Percentiles rank a stretch among this genome's conserved stretches.
These are phyloP conservation scores for Apodemia mormo DNA, from an alignment of 2,888 invertebrate species.

Conservation along the genomic window DNA sequence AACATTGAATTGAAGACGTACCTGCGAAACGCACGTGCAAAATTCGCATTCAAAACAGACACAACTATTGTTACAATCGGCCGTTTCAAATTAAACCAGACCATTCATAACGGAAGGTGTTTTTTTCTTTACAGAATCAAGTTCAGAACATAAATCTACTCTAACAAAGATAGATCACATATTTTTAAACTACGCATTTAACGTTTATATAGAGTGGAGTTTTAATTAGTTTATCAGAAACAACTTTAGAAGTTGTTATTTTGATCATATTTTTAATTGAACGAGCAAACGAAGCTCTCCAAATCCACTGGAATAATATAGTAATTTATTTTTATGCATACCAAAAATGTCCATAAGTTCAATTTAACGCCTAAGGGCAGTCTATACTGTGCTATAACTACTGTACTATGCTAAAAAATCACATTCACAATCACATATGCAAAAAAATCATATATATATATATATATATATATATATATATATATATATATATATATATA, in stretches of 20 bases:
- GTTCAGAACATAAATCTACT: constrained; percentile 50
- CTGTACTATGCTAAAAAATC: too few species aligned
- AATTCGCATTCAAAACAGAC: constrained; percentile 62
- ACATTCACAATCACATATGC: too few species aligned
- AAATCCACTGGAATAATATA: too few species aligned
- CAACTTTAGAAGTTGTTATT: neutral
- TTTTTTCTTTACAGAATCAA: constrained; percentile 44
- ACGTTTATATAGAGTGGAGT: neutral
- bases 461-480: too few species aligned
- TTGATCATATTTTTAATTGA: neutral
- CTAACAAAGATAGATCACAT: constrained; percentile 45
- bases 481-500: too few species aligned
- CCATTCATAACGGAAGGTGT: constrained; percentile 44
- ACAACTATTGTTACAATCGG: constrained; percentile 46
- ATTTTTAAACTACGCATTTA: neutral
- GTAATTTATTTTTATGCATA: too few species aligned
- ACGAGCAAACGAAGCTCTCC: neutral
- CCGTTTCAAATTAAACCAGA: constrained; percentile 51
- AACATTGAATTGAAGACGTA: constrained; percentile 74
- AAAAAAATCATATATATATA: too few species aligned
- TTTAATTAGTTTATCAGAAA: neutral
- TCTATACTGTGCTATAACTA: too few species aligned
- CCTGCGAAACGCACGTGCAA: constrained; percentile 77
- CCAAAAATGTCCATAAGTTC: too few species aligned
- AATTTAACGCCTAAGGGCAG: too few species aligned